phyloP scores from a whole-genome alignment of 2,888 invertebrate genomes.

The Boloria euphrosyne region DNA sequence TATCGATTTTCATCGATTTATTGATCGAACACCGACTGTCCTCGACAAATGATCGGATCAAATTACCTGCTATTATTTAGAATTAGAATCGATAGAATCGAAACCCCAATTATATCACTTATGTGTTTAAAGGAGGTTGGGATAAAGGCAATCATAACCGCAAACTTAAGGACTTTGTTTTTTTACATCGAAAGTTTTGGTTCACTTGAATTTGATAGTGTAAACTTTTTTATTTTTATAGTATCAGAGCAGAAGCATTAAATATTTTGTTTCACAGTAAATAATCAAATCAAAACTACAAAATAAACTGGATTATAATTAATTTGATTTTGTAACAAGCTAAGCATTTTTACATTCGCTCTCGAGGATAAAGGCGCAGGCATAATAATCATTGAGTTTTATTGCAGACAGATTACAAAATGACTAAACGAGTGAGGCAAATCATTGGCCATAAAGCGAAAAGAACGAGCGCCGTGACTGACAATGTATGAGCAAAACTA shows the following conservation, averaged over 20 bases:
- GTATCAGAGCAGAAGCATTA: slow-evolving; percentile 17
- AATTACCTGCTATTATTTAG: slow-evolving; percentile 80
- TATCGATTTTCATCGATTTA: slow-evolving; percentile 80
- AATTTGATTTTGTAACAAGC: slow-evolving; percentile 43
- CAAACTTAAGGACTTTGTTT: slow-evolving; percentile 48
- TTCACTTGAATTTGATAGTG: slow-evolving; percentile 39
- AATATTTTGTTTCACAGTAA: slow-evolving; percentile 14
- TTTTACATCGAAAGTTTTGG: slow-evolving; percentile 19
- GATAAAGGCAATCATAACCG: slow-evolving; percentile 69
- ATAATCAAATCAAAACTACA: slow-evolving; percentile 32
- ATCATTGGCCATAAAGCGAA: slow-evolving; percentile 69
- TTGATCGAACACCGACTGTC: slow-evolving; percentile 82
- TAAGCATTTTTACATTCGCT: slow-evolving; percentile 49
- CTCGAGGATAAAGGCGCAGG: slow-evolving; percentile 59
- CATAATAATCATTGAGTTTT: slow-evolving; percentile 68
- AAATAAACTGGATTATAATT: slow-evolving; percentile 40
- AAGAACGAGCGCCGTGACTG: slow-evolving; percentile 54
- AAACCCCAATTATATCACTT: slow-evolving; percentile 82
- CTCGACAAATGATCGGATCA: slow-evolving; percentile 78
- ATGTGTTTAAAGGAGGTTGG: slow-evolving; percentile 81
- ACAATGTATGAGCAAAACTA: slow-evolving; percentile 56
- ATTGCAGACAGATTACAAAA: slow-evolving; percentile 71
- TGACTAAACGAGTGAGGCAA: slow-evolving; percentile 62
- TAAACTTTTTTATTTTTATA: slow-evolving; percentile 33
- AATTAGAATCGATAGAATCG: slow-evolving; percentile 81